Evolutionary conservation across 2,797 vertebrate species (phyloP).

Genomic region (Peromyscus eremicus): DNA sequence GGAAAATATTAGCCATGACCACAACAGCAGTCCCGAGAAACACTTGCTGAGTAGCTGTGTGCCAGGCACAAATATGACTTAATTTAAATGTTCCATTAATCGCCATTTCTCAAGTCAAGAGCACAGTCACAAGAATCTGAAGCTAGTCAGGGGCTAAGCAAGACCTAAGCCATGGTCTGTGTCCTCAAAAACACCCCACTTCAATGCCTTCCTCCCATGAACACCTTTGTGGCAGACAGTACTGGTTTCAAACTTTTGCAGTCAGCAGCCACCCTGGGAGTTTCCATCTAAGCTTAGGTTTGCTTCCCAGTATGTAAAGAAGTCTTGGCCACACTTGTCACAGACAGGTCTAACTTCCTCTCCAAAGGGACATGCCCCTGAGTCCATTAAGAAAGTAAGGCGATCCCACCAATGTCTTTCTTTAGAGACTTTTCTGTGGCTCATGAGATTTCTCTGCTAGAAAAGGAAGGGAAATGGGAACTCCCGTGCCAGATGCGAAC

Average conservation of each 20-base stretch:
- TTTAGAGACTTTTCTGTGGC: neutral
- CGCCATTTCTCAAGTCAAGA: neutral
- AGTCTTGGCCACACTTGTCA: neutral
- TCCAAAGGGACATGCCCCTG: neutral
- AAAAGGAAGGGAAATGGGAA: neutral
- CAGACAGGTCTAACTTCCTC: neutral
- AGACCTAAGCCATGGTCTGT: neutral
- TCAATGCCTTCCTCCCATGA: neutral
- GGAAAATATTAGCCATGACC: neutral
- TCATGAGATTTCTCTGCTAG: neutral
- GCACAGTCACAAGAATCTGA: neutral
- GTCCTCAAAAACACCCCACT: rapidly evolving
- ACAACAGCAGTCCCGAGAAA: rapidly evolving
- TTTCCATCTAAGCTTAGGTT: neutral
- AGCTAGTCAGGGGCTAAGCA: neutral
- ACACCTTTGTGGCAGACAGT: neutral
- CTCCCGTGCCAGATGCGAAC: neutral
- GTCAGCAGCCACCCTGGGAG: neutral
- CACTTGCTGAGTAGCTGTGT: rapidly evolving
- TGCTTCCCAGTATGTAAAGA: too few species aligned
- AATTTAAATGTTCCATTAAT: neutral
- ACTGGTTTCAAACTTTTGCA: neutral
- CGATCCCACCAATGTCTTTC: neutral
- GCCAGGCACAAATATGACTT: too few species aligned
- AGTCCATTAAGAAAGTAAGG: neutral